These are phyloP conservation scores for Chelmon rostratus DNA, from an alignment of 2,797 vertebrate species.

Conservation along the genomic window DNA sequence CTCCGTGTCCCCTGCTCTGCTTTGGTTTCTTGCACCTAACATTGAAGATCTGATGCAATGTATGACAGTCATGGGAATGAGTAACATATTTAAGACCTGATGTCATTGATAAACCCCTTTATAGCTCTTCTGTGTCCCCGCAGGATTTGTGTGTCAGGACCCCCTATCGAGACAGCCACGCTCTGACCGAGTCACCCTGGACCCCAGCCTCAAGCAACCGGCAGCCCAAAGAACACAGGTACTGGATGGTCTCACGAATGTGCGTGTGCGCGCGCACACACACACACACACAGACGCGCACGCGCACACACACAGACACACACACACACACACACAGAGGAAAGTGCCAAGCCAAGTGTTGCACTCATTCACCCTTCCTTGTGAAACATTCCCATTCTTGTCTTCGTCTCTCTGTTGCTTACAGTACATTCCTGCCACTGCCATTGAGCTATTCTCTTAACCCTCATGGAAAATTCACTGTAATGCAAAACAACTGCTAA, in stretches of 20 bases:
- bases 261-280: conserved; percentile 19
- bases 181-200: conserved; percentile 81
- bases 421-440: conserved; percentile 70
- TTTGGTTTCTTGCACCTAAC: conserved; percentile 47
- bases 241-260: conserved; percentile 59
- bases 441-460: conserved; percentile 63
- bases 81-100: conserved; percentile 45
- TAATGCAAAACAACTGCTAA: conserved; percentile 83
- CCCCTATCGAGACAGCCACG: conserved; percentile 85
- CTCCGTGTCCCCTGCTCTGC: conserved; percentile 4
- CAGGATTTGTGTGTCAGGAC: conserved; percentile 95
- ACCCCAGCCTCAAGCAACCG: conserved; percentile 82
- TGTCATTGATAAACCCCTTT: conserved; percentile 44
- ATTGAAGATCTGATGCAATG: conserved; percentile 46
- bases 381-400: conserved; percentile 65
- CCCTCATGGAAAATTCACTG: conserved; percentile 76
- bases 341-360: conserved; percentile 48
- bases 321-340: conserved; percentile 13
- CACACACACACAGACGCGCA: conserved; percentile 21
- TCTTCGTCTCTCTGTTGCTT: conserved; percentile 60
- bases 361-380: conserved; percentile 71
- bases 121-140: conserved; percentile 37
- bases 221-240: conserved; percentile 89
- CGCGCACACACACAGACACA: conserved; percentile 10
- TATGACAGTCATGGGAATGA: conserved; percentile 48